Percentiles rank a stretch among this genome's conserved stretches.
Evolutionary conservation across 1,140 invertebrate genomes (phyloP).

Genomic region (Drosophila watanabei): DNA sequence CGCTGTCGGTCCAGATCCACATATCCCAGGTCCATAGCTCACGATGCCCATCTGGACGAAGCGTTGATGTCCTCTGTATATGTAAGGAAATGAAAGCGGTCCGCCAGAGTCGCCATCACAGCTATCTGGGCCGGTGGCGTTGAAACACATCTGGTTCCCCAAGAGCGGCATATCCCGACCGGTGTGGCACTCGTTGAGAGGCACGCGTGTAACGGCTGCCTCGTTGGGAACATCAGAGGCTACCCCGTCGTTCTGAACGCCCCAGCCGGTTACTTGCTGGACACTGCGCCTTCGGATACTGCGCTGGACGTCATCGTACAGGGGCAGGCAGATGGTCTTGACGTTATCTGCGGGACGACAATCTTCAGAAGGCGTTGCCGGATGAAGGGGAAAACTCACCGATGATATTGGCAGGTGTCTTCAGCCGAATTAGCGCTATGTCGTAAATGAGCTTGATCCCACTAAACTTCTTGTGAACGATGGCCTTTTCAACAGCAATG

Average conservation of each 20-base stretch:
- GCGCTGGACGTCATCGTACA: not conserved
- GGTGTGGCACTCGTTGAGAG: not conserved
- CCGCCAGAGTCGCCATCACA: not conserved
- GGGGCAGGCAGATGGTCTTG: not conserved
- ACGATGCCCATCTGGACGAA: constrained; percentile 1
- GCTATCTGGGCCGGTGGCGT: not conserved
- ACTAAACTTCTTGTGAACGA: not conserved
- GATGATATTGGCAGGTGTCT: not conserved
- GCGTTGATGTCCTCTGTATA: not conserved
- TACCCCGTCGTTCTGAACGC: not conserved
- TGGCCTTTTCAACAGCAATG: not conserved
- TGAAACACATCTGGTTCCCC: not conserved
- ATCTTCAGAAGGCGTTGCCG: not conserved
- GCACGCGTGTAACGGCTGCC: not conserved
- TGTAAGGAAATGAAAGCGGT: not conserved
- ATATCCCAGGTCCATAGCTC: not conserved
- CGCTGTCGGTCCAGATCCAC: not conserved
- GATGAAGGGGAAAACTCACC: not conserved
- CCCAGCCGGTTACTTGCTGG: not conserved
- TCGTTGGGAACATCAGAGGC: not conserved
- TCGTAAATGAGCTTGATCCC: fast-evolving
- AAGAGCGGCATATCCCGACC: not conserved
- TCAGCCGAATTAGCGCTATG: not conserved
- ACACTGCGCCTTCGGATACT: not conserved
- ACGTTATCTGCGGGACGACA: not conserved